Evolutionary conservation across 1,140 invertebrate genomes (phyloP).

Genomic region (Ditylenchus dipsaci): DNA sequence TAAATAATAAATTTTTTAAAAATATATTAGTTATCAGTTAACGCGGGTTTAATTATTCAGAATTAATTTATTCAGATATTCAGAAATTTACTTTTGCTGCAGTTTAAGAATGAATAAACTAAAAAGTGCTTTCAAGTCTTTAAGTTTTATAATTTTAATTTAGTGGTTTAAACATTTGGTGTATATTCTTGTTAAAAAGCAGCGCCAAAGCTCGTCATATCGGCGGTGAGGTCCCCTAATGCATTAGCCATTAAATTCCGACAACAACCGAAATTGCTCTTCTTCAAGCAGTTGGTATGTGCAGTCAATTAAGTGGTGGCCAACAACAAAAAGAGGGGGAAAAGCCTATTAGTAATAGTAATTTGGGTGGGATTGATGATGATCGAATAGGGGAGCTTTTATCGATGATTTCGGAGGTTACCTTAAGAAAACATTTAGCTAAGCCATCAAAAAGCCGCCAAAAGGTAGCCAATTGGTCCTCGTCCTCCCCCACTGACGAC

Average conservation of each 20-base stretch:
- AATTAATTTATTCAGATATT: too few relatives aligned
- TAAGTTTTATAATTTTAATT: too few relatives aligned
- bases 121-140: too few relatives aligned
- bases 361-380: neutral
- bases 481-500: neutral
- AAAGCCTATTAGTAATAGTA: conserved; percentile 3
- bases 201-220: too few relatives aligned
- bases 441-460: conserved; percentile 4
- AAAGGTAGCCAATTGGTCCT: neutral
- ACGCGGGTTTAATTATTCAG: too few relatives aligned
- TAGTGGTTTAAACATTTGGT: too few relatives aligned
- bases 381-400: neutral
- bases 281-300: neutral
- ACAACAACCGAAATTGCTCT: neutral
- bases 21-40: too few relatives aligned
- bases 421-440: neutral
- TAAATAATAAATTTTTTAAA: too few relatives aligned
- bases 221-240: too few relatives aligned
- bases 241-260: neutral
- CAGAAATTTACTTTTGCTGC: too few relatives aligned
- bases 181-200: too few relatives aligned
- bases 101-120: too few relatives aligned
- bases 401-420: neutral
- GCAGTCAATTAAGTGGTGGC: conserved; percentile 4
- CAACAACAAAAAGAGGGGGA: neutral